Evolutionary conservation across 37 sponge, comb jelly and placozoan species (phyloP).

Genomic region (Halisarca cf. caerulea): DNA sequence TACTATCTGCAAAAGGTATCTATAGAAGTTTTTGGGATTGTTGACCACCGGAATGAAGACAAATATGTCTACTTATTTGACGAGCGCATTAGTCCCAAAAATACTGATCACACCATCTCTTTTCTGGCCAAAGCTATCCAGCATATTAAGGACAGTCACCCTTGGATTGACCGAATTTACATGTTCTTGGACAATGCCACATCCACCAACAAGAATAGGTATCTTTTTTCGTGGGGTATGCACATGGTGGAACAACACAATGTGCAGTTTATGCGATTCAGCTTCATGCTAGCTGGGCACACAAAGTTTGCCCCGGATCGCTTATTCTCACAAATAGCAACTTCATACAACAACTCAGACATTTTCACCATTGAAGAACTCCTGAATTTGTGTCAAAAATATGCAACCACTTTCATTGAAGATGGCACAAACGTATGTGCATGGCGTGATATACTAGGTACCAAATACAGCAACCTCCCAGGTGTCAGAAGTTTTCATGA

Average conservation of each 20-base stretch:
- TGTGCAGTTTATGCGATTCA: background rate
- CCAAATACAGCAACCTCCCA: constrained; percentile 41
- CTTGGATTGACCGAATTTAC: constrained; percentile 25
- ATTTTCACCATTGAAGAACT: constrained; percentile 21
- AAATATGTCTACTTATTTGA: background rate
- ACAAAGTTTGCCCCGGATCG: constrained; percentile 42
- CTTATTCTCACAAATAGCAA: constrained; percentile 17
- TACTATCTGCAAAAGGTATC: constrained; percentile 33
- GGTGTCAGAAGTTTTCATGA: constrained; percentile 46
- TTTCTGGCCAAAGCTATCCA: constrained; percentile 16
- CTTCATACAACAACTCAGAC: constrained; percentile 5
- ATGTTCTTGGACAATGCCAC: constrained; percentile 46
- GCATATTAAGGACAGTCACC: background rate
- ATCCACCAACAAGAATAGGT: too few species aligned
- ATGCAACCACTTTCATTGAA: background rate
- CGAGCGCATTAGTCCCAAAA: constrained; percentile 30
- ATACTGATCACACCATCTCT: constrained; percentile 44
- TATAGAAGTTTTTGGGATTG: background rate
- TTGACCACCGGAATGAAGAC: background rate
- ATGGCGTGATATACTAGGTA: background rate
- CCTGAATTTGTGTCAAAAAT: background rate
- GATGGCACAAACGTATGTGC: background rate
- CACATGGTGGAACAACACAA: constrained; percentile 30
- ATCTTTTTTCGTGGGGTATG: background rate
- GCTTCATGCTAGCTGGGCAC: constrained; percentile 43